phyloP scores from a whole-genome alignment of 2,888 invertebrate genomes.

The Steinernema carpocapsae region DNA sequence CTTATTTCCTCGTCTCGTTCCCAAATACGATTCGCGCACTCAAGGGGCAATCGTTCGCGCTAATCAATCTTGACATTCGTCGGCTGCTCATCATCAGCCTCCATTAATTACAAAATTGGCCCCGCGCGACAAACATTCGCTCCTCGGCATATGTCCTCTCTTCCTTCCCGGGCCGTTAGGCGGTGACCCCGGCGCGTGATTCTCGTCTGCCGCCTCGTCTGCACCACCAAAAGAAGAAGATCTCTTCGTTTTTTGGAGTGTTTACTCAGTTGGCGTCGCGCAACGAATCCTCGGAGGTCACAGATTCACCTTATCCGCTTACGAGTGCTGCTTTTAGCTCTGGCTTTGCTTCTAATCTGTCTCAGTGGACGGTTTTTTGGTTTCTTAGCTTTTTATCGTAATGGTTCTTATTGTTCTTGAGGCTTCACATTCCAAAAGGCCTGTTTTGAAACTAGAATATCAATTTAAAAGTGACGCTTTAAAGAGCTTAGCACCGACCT shows the following conservation, averaged over 20 bases:
- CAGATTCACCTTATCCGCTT: too few relatives aligned
- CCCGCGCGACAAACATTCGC: slow-evolving; percentile 27
- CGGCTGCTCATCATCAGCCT: slow-evolving; percentile 15
- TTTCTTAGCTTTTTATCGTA: too few relatives aligned
- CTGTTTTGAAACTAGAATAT: too few relatives aligned
- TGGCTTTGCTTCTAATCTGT: too few relatives aligned
- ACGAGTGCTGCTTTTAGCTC: too few relatives aligned
- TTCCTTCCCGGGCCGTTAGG: not conserved
- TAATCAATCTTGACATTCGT: slow-evolving; percentile 26
- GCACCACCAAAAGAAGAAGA: not conserved
- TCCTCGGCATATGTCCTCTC: slow-evolving; percentile 22
- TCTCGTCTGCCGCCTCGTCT: not conserved
- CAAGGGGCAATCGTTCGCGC: not conserved
- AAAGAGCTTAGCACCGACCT: too few relatives aligned
- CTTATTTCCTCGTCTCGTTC: too few relatives aligned
- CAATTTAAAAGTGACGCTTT: too few relatives aligned
- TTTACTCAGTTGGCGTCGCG: slow-evolving; percentile 12
- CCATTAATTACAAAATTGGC: slow-evolving; percentile 32
- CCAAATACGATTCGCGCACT: not conserved
- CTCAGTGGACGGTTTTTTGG: too few relatives aligned
- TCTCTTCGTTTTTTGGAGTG: slow-evolving; percentile 5
- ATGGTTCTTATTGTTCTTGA: too few relatives aligned
- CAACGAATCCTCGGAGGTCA: slow-evolving; percentile 21
- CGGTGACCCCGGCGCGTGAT: not conserved
- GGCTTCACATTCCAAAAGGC: too few relatives aligned